Conservation (phyloP, 2,113 vertebrate species). For the Grallaria varia region DNA sequence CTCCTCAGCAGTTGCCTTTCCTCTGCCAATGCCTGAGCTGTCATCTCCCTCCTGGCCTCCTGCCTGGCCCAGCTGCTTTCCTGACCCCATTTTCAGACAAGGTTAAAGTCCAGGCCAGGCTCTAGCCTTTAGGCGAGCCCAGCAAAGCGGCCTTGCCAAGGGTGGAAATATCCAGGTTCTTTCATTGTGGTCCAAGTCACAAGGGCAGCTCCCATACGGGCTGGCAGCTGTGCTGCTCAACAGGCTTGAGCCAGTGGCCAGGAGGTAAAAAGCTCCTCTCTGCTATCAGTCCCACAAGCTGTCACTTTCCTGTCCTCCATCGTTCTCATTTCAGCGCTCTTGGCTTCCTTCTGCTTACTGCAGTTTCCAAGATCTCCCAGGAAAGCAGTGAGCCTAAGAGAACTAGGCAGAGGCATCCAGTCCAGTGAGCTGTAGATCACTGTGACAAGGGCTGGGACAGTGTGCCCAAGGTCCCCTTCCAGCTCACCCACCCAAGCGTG, state of each 20-base stretch:
- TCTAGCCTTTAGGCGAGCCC: constrained; percentile 7
- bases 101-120: constrained; percentile 4
- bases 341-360: not conserved
- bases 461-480: not conserved
- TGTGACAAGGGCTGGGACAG: not conserved
- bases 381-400: not conserved
- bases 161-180: constrained; percentile 38
- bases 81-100: constrained; percentile 38
- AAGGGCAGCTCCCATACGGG: constrained; percentile 22
- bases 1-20: not conserved
- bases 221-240: constrained; percentile 32
- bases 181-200: constrained; percentile 44
- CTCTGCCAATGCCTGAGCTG: not conserved
- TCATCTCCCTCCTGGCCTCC: constrained; percentile 16
- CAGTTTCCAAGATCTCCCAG: not conserved
- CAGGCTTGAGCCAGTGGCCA: fast-evolving
- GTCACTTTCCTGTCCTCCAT: not conserved
- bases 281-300: not conserved
- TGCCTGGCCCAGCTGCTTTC: constrained; percentile 41
- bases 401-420: not conserved
- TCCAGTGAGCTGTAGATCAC: not conserved
- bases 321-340: not conserved
- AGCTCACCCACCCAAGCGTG: fast-evolving
- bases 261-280: constrained; percentile 13
- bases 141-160: not conserved